Evolutionary conservation across 2,888 invertebrate genomes (phyloP), one percentile per base, ranked within the genome.

Genomic region (Bembecia ichneumoniformis): DNA sequence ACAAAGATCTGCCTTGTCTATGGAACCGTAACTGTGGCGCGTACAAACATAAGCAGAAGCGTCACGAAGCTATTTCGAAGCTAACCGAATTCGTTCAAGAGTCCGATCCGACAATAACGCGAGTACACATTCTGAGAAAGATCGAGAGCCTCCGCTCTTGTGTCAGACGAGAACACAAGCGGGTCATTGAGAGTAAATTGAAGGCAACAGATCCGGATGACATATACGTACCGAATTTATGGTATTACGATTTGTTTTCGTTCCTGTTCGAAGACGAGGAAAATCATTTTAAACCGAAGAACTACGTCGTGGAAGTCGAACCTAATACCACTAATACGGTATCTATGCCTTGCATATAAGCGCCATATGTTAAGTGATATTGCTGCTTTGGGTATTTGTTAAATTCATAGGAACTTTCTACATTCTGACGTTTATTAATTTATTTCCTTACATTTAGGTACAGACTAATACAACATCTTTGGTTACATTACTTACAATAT

Each of bases 121-220:
- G 77, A 43, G 82, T 82, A 3, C 82, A 83, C 48, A 74, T 84
- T 3, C 55, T 83, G 56, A 69, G 83, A 49, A 84, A 84, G 61
- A 82, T 86, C 40, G 84, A 84, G 60, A 84, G 83, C 57, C 56
- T 86, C 53, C 73, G 84, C 34, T 82, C 84, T 5, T 83, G 84
- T 56, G 77, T 81, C 53, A 62, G 84, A 5, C 64, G 84, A 40
- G 84, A 83, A 51, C 67, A 71, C 53, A 82, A 76, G 51, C 68
- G 70, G 36, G 77, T 83, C 3, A 57, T 62, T 28, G 73, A 74
- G 13, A 81, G 81, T 51, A 67, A 70, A 3, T 60, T 53, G 3
- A 58, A 55, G 35, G 71, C 78, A 11, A 60, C 56, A 1, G 58
- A 53, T 3, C 65, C 67, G 0, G 71, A 72, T 0, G 78, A 79